Evolutionary conservation across 1,140 invertebrate genomes (phyloP), one percentile per base, ranked within the genome.

Genomic region (Lanistes nyassanus): DNA sequence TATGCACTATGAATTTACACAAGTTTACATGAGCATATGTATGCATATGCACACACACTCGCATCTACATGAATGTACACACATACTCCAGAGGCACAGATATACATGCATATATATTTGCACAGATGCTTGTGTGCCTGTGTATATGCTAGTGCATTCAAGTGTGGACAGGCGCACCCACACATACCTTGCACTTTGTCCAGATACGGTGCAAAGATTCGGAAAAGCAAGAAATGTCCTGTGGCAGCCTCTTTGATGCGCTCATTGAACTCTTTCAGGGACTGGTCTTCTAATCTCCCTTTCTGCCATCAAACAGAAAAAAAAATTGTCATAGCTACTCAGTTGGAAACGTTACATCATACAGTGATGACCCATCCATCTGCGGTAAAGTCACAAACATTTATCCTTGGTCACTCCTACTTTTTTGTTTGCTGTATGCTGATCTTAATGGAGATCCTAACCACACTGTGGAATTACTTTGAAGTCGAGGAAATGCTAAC

Each of bases 121-220:
- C 47, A 29, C 34, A 39, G 21, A 39, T 29, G 64, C 36, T 36
- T 39, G 64, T n/a, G 21, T 39, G 64, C 21, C 36, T 66, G 64
- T 21, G 68, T 53, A n/a, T 31, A n/a, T 47, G 36, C 29, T 39
- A 47, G n/a, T 5, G 26, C 36, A 47, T 19, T 16, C 34, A 53
- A 21, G 37, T 13, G 37, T 34, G 37, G 13, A 34, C 23, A 34
- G 7, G 56, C 56, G 56, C 7, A 6, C 7, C 23, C 5, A 60
- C 23, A 11, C 60, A 36, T 11, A 68, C 66, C 66, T 68, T 68
- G 2, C 4, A 16, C 5, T 31, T 51, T 21, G 23, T 42, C 26
- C 42, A 70, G 68, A 36, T 70, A 70, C 21, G 68, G 68, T 0
- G 56, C 23, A 26, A 70, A 70, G n/a, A 34, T 23, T 13, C 56